These are phyloP conservation scores for Oxygymnocypris stewartii DNA, from an alignment of 2,113 vertebrate species.

Conservation along the genomic window DNA sequence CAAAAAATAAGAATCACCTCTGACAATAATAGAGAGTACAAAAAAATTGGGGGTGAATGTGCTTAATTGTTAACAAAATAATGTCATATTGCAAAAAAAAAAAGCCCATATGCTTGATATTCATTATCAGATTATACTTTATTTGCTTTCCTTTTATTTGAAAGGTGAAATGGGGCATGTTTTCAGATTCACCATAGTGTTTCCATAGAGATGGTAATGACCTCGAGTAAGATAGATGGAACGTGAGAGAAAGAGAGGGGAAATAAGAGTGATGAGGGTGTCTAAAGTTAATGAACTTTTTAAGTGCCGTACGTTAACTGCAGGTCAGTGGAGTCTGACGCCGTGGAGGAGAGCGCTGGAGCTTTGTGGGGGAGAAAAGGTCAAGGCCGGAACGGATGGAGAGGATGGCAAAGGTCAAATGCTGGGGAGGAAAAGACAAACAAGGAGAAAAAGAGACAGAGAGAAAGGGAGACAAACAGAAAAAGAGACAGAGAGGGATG, in stretches of 20 bases:
- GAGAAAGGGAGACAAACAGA: conserved; percentile 15
- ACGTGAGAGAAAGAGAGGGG: background rate
- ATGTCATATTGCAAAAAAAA: background rate
- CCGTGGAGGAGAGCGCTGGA: conserved; percentile 1
- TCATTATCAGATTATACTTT: background rate
- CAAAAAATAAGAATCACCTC: background rate
- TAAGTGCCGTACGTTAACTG: conserved; percentile 40
- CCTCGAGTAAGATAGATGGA: background rate
- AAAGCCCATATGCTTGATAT: background rate
- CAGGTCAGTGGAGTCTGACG: conserved; percentile 32
- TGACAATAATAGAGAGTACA: background rate
- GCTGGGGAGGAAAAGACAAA: conserved; percentile 43
- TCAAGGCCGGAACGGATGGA: conserved; percentile 45
- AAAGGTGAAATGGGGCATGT: background rate
- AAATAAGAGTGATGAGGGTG: conserved; percentile 35
- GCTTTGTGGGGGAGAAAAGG: conserved; percentile 29
- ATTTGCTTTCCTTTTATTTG: background rate
- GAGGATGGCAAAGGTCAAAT: conserved; percentile 47
- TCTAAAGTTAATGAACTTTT: conserved; percentile 49
- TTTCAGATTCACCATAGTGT: background rate
- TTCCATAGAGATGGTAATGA: conserved; percentile 1
- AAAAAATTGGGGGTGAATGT: background rate
- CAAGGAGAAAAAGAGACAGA: conserved; percentile 18
- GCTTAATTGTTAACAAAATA: background rate
- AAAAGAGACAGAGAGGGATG: conserved; percentile 29